phyloP scores from a whole-genome alignment of 2,888 invertebrate species.

The Melanchra persicariae region DNA sequence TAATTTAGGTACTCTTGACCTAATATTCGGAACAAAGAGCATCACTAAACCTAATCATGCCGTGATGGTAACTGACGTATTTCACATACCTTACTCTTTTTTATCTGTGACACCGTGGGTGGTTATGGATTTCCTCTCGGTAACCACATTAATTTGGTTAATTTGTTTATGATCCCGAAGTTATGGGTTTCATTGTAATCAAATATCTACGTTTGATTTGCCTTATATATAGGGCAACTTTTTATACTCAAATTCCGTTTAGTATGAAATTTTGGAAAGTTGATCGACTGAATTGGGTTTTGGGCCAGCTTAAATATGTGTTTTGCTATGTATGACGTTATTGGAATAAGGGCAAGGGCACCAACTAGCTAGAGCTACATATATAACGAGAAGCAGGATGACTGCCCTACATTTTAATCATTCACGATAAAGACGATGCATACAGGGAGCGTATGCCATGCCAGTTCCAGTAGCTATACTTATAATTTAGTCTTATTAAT shows the following conservation, averaged over 20 bases:
- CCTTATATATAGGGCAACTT: neutral
- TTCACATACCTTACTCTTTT: slow-evolving; percentile 53
- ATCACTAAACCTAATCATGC: slow-evolving; percentile 50
- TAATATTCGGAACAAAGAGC: slow-evolving; percentile 1
- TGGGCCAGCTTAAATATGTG: no score
- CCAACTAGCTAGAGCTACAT: neutral
- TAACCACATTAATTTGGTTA: slow-evolving; percentile 25
- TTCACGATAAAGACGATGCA: neutral
- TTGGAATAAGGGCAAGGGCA: neutral
- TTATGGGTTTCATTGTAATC: slow-evolving; percentile 24
- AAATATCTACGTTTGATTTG: neutral
- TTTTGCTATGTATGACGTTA: no score
- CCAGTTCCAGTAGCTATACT: neutral
- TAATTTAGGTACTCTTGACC: no score
- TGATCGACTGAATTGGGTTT: no score
- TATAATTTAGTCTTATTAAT: neutral
- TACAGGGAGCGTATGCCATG: neutral
- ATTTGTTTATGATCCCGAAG: slow-evolving; percentile 31
- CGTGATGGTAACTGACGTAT: slow-evolving; percentile 38
- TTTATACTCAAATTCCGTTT: neutral
- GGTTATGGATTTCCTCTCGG: slow-evolving; percentile 50
- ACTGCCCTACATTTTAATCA: slow-evolving; percentile 12
- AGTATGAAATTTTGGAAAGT: neutral
- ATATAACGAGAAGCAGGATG: no score
- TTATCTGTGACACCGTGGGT: slow-evolving; percentile 43